These are phyloP conservation scores for Dermolepida albohirtum DNA, from an alignment of 2,888 invertebrate genomes.

Conservation along the genomic window DNA sequence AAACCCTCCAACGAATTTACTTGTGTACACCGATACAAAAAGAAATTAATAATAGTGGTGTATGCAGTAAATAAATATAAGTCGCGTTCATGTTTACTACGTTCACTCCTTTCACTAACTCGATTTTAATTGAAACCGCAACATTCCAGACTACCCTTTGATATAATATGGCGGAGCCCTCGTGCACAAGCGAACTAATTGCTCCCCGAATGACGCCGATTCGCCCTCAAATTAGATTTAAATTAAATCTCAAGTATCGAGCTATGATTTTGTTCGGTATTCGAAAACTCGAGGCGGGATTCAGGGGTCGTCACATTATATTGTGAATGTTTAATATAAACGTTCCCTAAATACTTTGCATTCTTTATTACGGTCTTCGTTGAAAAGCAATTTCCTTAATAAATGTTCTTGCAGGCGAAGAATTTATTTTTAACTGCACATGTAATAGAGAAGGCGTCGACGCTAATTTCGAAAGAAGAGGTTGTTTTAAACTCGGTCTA, in stretches of 20 bases:
- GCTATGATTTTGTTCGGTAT: conserved; percentile 29
- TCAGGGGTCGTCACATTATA: not conserved
- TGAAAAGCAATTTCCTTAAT: too few relatives aligned
- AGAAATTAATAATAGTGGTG: too few relatives aligned
- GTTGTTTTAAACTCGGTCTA: too few relatives aligned
- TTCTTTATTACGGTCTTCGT: too few relatives aligned
- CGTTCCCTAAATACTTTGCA: too few relatives aligned
- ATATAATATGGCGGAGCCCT: conserved; percentile 57
- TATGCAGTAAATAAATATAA: too few relatives aligned
- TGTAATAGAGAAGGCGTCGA: too few relatives aligned
- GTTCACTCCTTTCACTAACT: conserved; percentile 55
- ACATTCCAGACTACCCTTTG: conserved; percentile 57
- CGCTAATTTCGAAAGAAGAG: too few relatives aligned
- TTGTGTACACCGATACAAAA: too few relatives aligned
- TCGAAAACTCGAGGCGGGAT: not conserved
- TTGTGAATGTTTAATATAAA: conserved; percentile 13
- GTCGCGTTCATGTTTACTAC: conserved; percentile 8
- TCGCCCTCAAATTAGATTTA: conserved; percentile 41
- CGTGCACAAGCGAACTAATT: conserved; percentile 56
- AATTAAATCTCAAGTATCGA: conserved; percentile 43
- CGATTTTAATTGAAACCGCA: conserved; percentile 60
- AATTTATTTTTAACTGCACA: too few relatives aligned
- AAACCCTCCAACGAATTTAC: too few relatives aligned
- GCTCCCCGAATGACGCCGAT: conserved; percentile 42
- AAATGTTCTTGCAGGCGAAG: too few relatives aligned